Percentiles rank a stretch among this genome's conserved stretches.
phyloP scores from a whole-genome alignment of 2,888 invertebrate species.

The Callyntrura guangdongensis region DNA sequence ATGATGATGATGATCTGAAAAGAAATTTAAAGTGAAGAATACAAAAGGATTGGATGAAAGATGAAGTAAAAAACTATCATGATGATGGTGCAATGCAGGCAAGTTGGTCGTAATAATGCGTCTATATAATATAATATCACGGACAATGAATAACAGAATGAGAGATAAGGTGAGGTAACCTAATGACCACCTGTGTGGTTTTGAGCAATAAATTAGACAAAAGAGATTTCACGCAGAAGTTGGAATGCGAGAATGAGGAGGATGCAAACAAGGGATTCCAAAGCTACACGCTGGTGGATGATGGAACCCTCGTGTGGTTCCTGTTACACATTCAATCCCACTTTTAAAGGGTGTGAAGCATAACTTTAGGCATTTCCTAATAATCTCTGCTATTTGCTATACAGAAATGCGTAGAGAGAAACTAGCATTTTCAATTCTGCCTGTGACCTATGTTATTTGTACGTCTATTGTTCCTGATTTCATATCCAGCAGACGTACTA shows the following conservation, averaged over 20 bases:
- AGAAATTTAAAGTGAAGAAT: conserved; percentile 40
- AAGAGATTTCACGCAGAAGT: conserved; percentile 79
- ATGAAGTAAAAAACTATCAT: conserved; percentile 1
- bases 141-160: conserved; percentile 46
- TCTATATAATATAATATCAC: conserved; percentile 3
- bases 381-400: background rate
- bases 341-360: background rate
- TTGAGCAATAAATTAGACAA: conserved; percentile 83
- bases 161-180: conserved; percentile 80
- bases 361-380: background rate
- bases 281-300: background rate
- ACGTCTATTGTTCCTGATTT: conserved; percentile 16
- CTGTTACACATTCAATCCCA: conserved; percentile 5
- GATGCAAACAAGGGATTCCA: background rate
- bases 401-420: background rate
- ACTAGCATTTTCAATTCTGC: background rate
- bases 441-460: background rate
- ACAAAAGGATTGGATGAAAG: conserved; percentile 53
- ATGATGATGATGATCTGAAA: conserved; percentile 34
- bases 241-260: conserved; percentile 47
- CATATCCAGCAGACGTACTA: background rate
- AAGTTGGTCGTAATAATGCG: conserved; percentile 12
- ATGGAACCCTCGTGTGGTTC: background rate
- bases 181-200: conserved; percentile 85
- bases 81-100: conserved; percentile 63